Conservation (phyloP, 2,113 vertebrate genomes). For the Cardinalis cardinalis region DNA sequence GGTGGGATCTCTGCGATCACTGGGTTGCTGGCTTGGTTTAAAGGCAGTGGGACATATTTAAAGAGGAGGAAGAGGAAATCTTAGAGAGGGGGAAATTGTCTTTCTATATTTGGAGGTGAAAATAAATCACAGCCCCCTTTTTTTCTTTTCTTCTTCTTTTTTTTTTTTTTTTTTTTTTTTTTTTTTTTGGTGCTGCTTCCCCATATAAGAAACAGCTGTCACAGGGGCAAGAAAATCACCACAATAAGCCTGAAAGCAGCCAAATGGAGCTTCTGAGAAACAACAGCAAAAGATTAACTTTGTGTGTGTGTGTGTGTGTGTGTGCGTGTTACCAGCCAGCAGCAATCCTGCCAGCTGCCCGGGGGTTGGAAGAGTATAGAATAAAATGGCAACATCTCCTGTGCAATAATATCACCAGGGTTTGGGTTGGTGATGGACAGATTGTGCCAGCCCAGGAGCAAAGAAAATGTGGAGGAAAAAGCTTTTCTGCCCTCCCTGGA, state of each 20-base stretch:
- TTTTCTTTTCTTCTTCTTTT: neutral
- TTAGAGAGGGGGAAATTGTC: neutral
- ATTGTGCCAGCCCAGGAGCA: neutral
- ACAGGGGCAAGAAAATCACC: neutral
- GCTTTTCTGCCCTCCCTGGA: neutral
- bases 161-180: neutral
- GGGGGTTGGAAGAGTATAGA: neutral
- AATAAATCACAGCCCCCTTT: neutral
- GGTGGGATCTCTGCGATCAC: neutral
- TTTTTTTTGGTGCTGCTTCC: neutral
- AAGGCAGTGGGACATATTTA: neutral
- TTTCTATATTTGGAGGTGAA: slow-evolving; percentile 12
- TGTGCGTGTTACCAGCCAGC: neutral
- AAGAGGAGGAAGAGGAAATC: neutral
- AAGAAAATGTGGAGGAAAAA: neutral
- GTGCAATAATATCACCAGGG: neutral
- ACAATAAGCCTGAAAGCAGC: neutral
- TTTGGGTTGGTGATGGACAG: neutral
- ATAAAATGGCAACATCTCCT: neutral
- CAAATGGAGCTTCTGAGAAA: slow-evolving; percentile 1
- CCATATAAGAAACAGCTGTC: neutral
- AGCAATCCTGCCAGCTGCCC: neutral
- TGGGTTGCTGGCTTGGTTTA: neutral
- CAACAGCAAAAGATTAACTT: slow-evolving; percentile 1
- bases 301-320: neutral